Conservation (phyloP, 2,113 vertebrate genomes). For the Aplodontia rufa region DNA sequence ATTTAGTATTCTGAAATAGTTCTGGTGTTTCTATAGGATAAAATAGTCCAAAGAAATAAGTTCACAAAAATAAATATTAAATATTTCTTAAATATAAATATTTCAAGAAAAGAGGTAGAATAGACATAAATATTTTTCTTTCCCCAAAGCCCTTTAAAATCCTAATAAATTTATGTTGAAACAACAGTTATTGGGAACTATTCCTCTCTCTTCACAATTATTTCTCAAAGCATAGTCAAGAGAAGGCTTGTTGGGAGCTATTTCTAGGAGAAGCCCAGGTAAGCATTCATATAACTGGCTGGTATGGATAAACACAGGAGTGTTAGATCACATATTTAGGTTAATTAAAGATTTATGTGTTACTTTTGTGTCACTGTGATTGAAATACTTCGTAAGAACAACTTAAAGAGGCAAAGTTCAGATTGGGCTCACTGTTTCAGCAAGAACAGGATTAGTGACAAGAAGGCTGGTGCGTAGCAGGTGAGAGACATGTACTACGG, state of each 20-base stretch:
- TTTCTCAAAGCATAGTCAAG: not conserved
- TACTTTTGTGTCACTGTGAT: no score
- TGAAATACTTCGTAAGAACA: no score
- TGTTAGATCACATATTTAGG: not conserved
- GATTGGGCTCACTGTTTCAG: no score
- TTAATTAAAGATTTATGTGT: not conserved
- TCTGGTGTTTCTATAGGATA: not conserved
- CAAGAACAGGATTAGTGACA: not conserved
- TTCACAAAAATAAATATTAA: constrained; percentile 24
- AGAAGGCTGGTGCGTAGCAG: not conserved
- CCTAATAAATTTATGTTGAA: not conserved
- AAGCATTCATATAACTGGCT: not conserved
- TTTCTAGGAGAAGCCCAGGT: not conserved
- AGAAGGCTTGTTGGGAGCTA: not conserved
- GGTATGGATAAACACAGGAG: not conserved
- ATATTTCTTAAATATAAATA: not conserved
- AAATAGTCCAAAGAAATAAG: not conserved
- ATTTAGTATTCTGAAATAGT: constrained; percentile 21
- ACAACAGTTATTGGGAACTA: not conserved
- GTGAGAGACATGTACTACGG: not conserved
- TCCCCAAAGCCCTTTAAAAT: not conserved
- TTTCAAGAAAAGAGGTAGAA: not conserved
- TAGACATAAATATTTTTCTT: not conserved
- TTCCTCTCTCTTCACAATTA: not conserved
- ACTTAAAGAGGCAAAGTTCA: not conserved